phyloP scores from a whole-genome alignment of 1,140 invertebrate species.

The Papilio aristodemus region DNA sequence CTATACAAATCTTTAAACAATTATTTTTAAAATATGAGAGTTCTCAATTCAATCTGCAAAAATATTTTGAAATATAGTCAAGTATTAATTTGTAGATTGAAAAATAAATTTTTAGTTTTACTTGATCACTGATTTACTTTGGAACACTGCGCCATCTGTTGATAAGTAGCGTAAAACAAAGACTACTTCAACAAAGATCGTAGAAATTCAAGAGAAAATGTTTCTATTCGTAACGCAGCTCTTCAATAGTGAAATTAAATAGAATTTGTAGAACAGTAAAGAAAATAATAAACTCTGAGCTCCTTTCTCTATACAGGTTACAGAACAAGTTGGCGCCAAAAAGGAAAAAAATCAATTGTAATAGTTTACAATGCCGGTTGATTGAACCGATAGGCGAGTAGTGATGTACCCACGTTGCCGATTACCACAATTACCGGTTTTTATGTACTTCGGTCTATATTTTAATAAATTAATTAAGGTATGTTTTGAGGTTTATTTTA shows the following conservation, averaged over 20 bases:
- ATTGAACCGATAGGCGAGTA: constrained; percentile 10
- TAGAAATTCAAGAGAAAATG: neutral
- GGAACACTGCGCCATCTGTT: neutral
- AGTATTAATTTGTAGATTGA: too few relatives aligned
- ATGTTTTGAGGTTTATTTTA: too few relatives aligned
- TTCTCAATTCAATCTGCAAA: too few relatives aligned
- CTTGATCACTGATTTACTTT: too few relatives aligned
- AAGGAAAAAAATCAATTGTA: constrained; percentile 19
- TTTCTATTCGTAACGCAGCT: neutral
- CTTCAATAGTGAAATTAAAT: neutral
- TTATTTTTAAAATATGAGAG: too few relatives aligned
- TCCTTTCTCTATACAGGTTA: constrained; percentile 4
- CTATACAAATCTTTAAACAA: too few relatives aligned
- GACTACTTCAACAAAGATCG: neutral
- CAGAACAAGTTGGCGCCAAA: neutral
- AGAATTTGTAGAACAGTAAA: neutral
- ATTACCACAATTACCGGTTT: neutral
- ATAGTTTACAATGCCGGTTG: constrained; percentile 1
- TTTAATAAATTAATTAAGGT: neutral
- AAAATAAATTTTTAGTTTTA: too few relatives aligned
- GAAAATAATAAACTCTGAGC: neutral
- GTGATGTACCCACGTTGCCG: neutral
- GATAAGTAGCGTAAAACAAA: neutral
- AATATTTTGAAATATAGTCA: too few relatives aligned
- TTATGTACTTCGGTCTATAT: neutral